These are phyloP conservation scores for Bombus cullumanus DNA, from an alignment of 1,140 invertebrate species.

Conservation along the genomic window DNA sequence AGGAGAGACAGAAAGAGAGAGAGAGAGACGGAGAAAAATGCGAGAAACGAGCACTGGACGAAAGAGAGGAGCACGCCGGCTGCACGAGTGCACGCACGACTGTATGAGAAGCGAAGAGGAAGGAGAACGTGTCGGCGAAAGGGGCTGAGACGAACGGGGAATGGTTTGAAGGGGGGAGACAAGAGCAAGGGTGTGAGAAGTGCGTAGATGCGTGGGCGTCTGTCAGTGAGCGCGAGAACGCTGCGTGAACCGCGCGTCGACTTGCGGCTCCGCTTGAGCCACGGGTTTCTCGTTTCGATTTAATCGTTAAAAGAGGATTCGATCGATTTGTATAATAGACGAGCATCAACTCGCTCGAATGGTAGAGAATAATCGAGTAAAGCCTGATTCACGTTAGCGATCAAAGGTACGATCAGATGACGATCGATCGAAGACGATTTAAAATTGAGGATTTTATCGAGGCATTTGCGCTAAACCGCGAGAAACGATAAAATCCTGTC, in stretches of 20 bases:
- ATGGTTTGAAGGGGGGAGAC: neutral
- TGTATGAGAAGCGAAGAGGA: neutral
- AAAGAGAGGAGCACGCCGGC: neutral
- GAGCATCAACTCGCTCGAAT: neutral
- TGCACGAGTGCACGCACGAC: neutral
- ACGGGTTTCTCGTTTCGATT: neutral
- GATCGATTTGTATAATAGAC: neutral
- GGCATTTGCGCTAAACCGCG: no score
- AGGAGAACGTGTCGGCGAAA: slow-evolving; percentile 6
- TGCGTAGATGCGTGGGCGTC: slow-evolving; percentile 69
- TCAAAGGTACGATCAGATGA: no score
- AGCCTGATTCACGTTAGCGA: no score
- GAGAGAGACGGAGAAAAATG: neutral
- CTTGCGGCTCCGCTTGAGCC: slow-evolving; percentile 42
- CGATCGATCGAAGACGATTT: no score
- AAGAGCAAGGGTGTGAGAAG: slow-evolving; percentile 26
- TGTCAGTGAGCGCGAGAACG: slow-evolving; percentile 67
- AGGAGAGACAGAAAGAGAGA: neutral
- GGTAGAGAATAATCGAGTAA: no score
- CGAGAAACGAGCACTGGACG: neutral
- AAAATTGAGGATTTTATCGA: no score
- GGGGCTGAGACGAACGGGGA: neutral
- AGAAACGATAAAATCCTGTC: no score
- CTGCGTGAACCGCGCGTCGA: slow-evolving; percentile 52
- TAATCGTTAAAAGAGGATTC: neutral